Percentiles rank a stretch among this genome's conserved stretches.
Evolutionary conservation across 2,888 invertebrate species (phyloP).

Genomic region (Dysmachus trigonus): DNA sequence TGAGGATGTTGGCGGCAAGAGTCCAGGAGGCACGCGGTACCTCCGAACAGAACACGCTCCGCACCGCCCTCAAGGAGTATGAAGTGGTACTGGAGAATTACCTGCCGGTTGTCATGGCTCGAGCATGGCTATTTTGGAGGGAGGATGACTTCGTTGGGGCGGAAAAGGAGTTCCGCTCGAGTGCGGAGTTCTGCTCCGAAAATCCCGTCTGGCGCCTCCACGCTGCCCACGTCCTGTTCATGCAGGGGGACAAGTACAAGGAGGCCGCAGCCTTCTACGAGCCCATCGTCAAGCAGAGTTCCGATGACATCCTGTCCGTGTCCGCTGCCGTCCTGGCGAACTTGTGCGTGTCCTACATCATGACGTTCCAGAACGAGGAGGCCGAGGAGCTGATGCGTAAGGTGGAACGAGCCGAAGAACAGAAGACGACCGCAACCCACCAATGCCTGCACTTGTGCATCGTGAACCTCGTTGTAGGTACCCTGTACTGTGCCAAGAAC

Average conservation of each 20-base stretch:
- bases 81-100: slow-evolving; percentile 90
- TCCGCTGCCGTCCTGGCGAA: slow-evolving; percentile 99
- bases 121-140: slow-evolving; percentile 99
- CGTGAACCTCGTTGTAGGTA: slow-evolving; percentile 98
- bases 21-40: slow-evolving; percentile 91
- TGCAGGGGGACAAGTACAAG: slow-evolving; percentile 99
- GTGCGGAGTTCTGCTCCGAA: slow-evolving; percentile 97
- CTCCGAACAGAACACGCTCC: slow-evolving; percentile 87
- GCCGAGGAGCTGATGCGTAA: slow-evolving; percentile 98
- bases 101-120: slow-evolving; percentile 98
- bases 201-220: slow-evolving; percentile 97
- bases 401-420: slow-evolving; percentile 97
- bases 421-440: slow-evolving; percentile 84
- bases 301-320: slow-evolving; percentile 90
- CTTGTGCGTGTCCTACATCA: slow-evolving; percentile 97
- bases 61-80: slow-evolving; percentile 90
- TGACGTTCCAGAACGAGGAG: slow-evolving; percentile 98
- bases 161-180: slow-evolving; percentile 95
- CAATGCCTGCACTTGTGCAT: slow-evolving; percentile 97
- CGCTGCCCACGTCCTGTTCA: slow-evolving; percentile 97
- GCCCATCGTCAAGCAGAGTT: slow-evolving; percentile 94
- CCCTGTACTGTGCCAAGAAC: slow-evolving; percentile 97
- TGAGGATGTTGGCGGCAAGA: slow-evolving; percentile 91
- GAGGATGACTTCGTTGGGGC: slow-evolving; percentile 94
- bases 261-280: slow-evolving; percentile 98